Conservation (phyloP, 2,888 invertebrate genomes). For the Ormyrus thymus region DNA sequence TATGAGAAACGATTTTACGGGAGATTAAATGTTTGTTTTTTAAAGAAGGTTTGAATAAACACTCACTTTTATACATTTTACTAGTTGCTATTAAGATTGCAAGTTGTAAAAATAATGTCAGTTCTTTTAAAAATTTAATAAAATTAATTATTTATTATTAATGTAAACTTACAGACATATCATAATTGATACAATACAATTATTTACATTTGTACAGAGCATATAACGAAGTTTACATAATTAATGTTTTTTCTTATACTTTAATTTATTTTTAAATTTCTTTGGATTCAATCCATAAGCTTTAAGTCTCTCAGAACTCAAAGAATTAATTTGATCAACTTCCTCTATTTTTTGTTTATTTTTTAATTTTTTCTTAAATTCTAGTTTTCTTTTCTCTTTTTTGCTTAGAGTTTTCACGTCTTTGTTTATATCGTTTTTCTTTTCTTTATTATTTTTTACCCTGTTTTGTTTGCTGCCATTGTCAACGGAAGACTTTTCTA, state of each 20-base stretch:
- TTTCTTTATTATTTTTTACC: slow-evolving; percentile 49
- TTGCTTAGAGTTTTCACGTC: slow-evolving; percentile 50
- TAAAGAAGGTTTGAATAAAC: too few relatives aligned
- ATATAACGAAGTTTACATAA: neutral
- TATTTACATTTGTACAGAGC: slow-evolving; percentile 52
- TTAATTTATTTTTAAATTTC: slow-evolving; percentile 87
- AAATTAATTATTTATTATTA: slow-evolving; percentile 19
- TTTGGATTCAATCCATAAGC: slow-evolving; percentile 96
- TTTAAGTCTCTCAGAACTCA: slow-evolving; percentile 86
- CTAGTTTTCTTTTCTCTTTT: slow-evolving; percentile 48
- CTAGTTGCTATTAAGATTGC: too few relatives aligned
- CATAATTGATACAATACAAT: slow-evolving; percentile 24
- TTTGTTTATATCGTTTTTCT: slow-evolving; percentile 52
- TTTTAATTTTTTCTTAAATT: slow-evolving; percentile 48
- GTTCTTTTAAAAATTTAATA: neutral
- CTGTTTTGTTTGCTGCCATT: slow-evolving; percentile 58
- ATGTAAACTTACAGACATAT: slow-evolving; percentile 11
- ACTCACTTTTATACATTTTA: too few relatives aligned
- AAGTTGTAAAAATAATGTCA: too few relatives aligned
- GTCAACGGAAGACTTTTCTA: slow-evolving; percentile 47
- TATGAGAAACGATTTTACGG: too few relatives aligned
- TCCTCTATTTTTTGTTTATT: slow-evolving; percentile 59
- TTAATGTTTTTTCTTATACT: slow-evolving; percentile 79
- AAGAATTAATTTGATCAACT: slow-evolving; percentile 58
- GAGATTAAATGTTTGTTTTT: too few relatives aligned